phyloP scores from a whole-genome alignment of 2,888 invertebrate genomes.

The Dynastes tityus region DNA sequence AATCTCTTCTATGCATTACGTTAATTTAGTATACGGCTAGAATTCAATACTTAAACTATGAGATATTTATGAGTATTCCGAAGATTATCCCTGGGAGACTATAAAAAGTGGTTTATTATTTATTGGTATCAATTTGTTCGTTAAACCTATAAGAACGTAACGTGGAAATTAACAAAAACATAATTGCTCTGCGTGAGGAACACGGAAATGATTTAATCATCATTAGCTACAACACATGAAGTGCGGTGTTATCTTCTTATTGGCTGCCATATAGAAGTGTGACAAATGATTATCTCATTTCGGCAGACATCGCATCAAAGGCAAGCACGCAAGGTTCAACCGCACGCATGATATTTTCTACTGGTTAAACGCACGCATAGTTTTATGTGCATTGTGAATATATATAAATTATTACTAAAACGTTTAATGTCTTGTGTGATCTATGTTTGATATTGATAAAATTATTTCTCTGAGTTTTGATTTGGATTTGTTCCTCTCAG shows the following conservation, averaged over 20 bases:
- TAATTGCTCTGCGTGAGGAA: conserved; percentile 34
- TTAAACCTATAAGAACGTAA: not conserved
- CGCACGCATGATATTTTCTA: conserved; percentile 58
- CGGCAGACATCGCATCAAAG: conserved; percentile 63
- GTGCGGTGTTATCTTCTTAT: conserved; percentile 37
- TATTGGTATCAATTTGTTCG: no score
- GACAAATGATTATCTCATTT: conserved; percentile 62
- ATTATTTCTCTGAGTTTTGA: no score
- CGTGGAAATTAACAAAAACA: conserved; percentile 36
- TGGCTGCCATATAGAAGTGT: conserved; percentile 30
- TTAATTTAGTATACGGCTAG: no score
- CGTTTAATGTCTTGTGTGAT: no score
- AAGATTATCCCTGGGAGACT: no score
- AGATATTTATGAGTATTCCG: no score
- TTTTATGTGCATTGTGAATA: not conserved
- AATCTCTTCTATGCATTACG: no score
- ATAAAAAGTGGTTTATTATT: no score
- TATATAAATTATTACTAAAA: not conserved
- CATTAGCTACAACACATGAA: conserved; percentile 31
- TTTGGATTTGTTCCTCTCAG: no score
- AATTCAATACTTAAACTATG: no score
- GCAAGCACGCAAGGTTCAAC: conserved; percentile 60
- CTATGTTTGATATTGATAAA: no score
- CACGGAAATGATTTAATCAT: conserved; percentile 46
- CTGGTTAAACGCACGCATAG: conserved; percentile 53